These are phyloP conservation scores for Trichonephila clavipes DNA, from an alignment of 1,140 invertebrate species.

Conservation along the genomic window DNA sequence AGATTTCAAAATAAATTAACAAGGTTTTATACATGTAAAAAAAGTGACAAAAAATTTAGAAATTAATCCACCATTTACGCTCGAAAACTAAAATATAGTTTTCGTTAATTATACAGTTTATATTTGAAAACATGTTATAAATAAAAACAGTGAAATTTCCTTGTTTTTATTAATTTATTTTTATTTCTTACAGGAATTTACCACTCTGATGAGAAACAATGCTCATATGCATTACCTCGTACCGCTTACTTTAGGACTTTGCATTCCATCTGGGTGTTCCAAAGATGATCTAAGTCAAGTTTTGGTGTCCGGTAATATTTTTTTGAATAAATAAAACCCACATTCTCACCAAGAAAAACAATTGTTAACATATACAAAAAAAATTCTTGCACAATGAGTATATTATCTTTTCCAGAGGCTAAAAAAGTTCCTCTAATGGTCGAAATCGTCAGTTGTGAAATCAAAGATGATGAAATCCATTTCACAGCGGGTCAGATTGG, in stretches of 20 bases:
- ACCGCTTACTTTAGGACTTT: constrained; percentile 17
- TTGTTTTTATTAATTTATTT: not conserved
- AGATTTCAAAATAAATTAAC: too few relatives aligned
- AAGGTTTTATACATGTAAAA: too few relatives aligned
- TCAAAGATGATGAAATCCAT: not conserved
- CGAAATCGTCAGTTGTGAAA: not conserved
- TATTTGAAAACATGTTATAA: too few relatives aligned
- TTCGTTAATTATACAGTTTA: too few relatives aligned
- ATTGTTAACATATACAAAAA: not conserved
- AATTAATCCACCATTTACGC: too few relatives aligned
- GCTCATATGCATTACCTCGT: constrained; percentile 30
- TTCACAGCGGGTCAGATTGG: not conserved
- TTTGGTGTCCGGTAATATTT: not conserved
- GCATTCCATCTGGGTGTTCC: constrained; percentile 45
- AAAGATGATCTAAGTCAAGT: constrained; percentile 22
- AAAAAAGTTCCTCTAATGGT: not conserved
- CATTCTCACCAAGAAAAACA: too few relatives aligned
- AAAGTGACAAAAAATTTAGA: too few relatives aligned
- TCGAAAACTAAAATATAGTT: too few relatives aligned
- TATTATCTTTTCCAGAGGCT: not conserved
- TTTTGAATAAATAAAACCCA: not conserved
- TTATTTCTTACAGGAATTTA: constrained; percentile 1
- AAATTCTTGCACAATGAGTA: not conserved
- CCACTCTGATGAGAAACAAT: not conserved
- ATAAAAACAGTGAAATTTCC: too few relatives aligned